Evolutionary conservation across 1,140 invertebrate species (phyloP).

Genomic region (Mylabris phalerata): DNA sequence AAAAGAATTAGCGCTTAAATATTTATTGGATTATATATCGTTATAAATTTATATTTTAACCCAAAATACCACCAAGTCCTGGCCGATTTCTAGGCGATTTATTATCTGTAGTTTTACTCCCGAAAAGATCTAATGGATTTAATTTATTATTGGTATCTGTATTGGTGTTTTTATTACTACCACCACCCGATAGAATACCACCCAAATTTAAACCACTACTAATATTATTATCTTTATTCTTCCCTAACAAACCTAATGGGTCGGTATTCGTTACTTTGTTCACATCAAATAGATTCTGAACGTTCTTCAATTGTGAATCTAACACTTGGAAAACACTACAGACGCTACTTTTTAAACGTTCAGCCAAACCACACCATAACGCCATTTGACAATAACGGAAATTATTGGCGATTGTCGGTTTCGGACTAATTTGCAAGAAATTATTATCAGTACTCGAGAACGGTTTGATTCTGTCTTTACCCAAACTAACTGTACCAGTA

Average conservation of each 20-base stretch:
- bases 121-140: no score
- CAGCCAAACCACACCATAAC: slow-evolving; percentile 49
- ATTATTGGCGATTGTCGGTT: slow-evolving; percentile 44
- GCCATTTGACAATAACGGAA: slow-evolving; percentile 58
- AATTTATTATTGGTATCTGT: no score
- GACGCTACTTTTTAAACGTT: slow-evolving; percentile 45
- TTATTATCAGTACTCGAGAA: slow-evolving; percentile 45
- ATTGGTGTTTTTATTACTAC: no score
- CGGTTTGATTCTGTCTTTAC: slow-evolving; percentile 37
- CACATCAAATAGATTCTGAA: neutral
- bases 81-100: no score
- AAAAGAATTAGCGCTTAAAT: slow-evolving; percentile 29
- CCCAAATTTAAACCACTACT: no score
- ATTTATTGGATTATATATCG: neutral
- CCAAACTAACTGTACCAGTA: slow-evolving; percentile 38
- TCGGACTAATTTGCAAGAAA: slow-evolving; percentile 49
- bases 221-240: no score
- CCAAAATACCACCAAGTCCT: no score
- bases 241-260: no score
- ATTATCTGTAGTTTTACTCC: no score
- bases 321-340: slow-evolving; percentile 41
- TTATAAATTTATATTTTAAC: neutral
- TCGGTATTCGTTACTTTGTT: no score
- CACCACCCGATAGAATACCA: no score
- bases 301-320: slow-evolving; percentile 20